These are phyloP conservation scores for Leuctra nigra DNA, from an alignment of 2,888 invertebrate genomes.

Conservation along the genomic window DNA sequence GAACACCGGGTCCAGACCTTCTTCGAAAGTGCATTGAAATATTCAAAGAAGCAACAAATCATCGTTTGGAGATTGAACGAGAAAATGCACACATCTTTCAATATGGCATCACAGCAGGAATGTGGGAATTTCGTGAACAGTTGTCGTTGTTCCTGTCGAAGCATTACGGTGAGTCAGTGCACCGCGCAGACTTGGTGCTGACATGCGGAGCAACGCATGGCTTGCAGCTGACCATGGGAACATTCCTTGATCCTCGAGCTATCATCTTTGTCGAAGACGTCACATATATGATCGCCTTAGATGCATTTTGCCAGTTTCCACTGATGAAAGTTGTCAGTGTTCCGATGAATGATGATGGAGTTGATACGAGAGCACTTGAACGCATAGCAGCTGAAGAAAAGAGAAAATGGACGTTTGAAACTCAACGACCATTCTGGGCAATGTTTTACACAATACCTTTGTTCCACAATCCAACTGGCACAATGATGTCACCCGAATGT, in stretches of 20 bases:
- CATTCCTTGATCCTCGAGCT: constrained; percentile 46
- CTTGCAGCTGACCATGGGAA: constrained; percentile 48
- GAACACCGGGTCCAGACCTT: constrained; percentile 49
- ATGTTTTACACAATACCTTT: constrained; percentile 51
- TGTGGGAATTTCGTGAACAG: constrained; percentile 43
- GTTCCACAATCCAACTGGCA: constrained; percentile 55
- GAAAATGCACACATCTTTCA: constrained; percentile 44
- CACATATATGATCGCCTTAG: constrained; percentile 55
- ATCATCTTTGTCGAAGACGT: constrained; percentile 57
- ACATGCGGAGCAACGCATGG: constrained; percentile 57
- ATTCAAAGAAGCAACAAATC: constrained; percentile 43
- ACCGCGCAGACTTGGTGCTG: constrained; percentile 46
- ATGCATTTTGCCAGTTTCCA: constrained; percentile 48
- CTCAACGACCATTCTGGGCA: constrained; percentile 46
- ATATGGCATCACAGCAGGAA: constrained; percentile 47
- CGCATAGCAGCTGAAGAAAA: constrained; percentile 37
- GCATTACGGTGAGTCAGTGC: constrained; percentile 42
- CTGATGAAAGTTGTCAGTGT: constrained; percentile 46
- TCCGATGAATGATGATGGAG: constrained; percentile 46
- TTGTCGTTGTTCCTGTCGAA: constrained; percentile 43
- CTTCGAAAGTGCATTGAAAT: constrained; percentile 42
- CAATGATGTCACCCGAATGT: constrained; percentile 38
- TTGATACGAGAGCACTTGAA: constrained; percentile 45
- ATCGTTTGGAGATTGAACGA: constrained; percentile 43
- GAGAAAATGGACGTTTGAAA: constrained; percentile 32